Evolutionary conservation across 64 coral and sea anemone species (phyloP).

Genomic region (Cladopsammia gracilis): DNA sequence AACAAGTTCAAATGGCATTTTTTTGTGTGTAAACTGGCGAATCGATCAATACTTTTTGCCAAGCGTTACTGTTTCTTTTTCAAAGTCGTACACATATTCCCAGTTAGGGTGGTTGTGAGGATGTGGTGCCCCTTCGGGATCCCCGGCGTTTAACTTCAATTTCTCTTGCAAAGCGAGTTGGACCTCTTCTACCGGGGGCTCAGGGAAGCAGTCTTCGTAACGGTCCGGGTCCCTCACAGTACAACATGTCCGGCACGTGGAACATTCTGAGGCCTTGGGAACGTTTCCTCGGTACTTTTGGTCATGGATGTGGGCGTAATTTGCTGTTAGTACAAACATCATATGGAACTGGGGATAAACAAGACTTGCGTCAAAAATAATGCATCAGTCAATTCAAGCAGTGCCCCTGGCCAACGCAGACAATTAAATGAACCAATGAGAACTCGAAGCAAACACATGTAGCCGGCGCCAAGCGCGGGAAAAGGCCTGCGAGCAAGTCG

Average conservation of each 20-base stretch:
- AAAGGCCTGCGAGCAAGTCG: no score
- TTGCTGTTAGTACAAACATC: conserved; percentile 85
- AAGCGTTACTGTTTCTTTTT: conserved; percentile 58
- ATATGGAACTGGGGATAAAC: conserved; percentile 82
- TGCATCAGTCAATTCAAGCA: not conserved
- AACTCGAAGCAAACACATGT: no score
- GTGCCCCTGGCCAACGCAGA: no score
- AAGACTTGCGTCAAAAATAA: not conserved
- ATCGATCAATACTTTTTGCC: conserved; percentile 83
- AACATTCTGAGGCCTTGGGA: conserved; percentile 80
- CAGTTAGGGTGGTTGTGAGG: conserved; percentile 78
- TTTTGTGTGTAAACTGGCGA: not conserved
- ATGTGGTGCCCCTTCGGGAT: conserved; percentile 73
- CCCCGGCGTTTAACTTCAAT: conserved; percentile 60
- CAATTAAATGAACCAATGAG: no score
- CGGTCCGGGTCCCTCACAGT: conserved; percentile 81
- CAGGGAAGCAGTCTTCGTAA: conserved; percentile 91
- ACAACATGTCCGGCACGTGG: conserved; percentile 88
- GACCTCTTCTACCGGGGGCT: conserved; percentile 81
- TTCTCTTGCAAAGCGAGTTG: conserved; percentile 83
- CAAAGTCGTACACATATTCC: conserved; percentile 89
- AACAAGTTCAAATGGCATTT: no score
- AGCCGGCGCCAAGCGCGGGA: no score
- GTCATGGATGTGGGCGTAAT: conserved; percentile 83
- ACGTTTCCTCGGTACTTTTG: conserved; percentile 51